Evolutionary conservation across 2,113 vertebrate genomes (phyloP).

Genomic region (Melanocharis versteri): DNA sequence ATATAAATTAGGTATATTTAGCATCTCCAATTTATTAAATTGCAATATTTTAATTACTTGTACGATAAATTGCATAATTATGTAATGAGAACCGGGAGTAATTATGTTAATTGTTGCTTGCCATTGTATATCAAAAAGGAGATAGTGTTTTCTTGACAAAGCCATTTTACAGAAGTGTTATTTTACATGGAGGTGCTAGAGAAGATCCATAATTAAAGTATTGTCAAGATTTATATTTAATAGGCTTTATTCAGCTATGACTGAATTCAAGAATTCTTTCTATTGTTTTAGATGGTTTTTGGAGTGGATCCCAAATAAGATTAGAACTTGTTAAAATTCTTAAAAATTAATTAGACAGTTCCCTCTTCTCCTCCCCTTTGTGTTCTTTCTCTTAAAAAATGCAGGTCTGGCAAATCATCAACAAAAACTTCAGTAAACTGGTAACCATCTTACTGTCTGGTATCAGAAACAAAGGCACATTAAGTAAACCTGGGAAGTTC

Average conservation of each 20-base stretch:
- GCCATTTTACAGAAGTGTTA: background rate
- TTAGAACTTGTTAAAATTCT: background rate
- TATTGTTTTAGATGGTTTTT: background rate
- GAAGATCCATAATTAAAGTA: background rate
- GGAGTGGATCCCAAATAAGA: background rate
- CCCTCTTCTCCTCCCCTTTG: background rate
- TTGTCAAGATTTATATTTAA: background rate
- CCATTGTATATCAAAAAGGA: background rate
- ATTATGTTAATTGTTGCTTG: conserved; percentile 35
- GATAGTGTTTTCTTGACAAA: conserved; percentile 8
- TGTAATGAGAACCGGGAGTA: conserved; percentile 4
- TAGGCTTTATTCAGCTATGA: background rate
- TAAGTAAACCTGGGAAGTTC: background rate
- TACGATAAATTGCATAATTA: conserved; percentile 26
- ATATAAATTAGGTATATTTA: conserved; percentile 8
- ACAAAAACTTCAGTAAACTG: background rate
- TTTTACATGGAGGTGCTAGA: background rate
- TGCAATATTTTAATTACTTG: conserved; percentile 36
- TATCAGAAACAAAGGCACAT: background rate
- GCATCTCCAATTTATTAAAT: background rate
- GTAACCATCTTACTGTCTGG: background rate
- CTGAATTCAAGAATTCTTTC: background rate
- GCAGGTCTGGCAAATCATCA: background rate
- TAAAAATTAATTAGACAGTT: background rate
- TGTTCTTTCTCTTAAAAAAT: background rate